Evolutionary conservation across 2,888 invertebrate species (phyloP).

Genomic region (Pocota personata): DNA sequence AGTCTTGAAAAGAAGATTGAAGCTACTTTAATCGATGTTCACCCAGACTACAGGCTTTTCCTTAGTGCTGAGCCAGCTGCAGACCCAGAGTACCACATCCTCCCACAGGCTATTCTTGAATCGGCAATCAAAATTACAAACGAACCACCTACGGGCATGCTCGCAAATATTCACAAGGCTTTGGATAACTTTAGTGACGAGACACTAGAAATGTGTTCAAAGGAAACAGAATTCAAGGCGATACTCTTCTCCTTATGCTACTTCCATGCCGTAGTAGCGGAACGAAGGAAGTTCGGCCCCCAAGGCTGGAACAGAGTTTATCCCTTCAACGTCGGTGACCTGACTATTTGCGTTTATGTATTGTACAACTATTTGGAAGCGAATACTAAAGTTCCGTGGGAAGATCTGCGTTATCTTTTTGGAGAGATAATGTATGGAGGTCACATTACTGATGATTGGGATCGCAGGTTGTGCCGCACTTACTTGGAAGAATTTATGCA

Average conservation of each 20-base stretch:
- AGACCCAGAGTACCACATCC: constrained; percentile 86
- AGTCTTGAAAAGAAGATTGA: constrained; percentile 96
- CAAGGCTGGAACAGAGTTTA: constrained; percentile 85
- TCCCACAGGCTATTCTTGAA: constrained; percentile 94
- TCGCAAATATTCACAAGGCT: constrained; percentile 96
- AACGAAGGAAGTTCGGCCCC: constrained; percentile 91
- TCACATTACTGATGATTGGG: constrained; percentile 98
- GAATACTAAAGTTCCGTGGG: constrained; percentile 95
- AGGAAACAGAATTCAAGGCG: constrained; percentile 96
- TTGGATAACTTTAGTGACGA: constrained; percentile 96
- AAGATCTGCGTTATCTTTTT: constrained; percentile 95
- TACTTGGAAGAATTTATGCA: constrained; percentile 95
- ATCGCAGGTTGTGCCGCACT: constrained; percentile 92
- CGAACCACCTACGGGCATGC: constrained; percentile 97
- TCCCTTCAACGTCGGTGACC: constrained; percentile 92
- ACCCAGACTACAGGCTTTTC: constrained; percentile 88
- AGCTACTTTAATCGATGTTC: constrained; percentile 88
- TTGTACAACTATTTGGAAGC: constrained; percentile 95
- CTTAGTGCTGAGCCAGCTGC: constrained; percentile 94
- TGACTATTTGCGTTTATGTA: constrained; percentile 96
- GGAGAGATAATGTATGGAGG: constrained; percentile 99
- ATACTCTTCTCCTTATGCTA: constrained; percentile 95
- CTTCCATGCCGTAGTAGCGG: constrained; percentile 97
- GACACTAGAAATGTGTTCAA: constrained; percentile 95
- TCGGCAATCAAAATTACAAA: constrained; percentile 98